These are phyloP conservation scores for Plectrocnemia conspersa DNA, from an alignment of 1,140 invertebrate genomes.

Conservation along the genomic window DNA sequence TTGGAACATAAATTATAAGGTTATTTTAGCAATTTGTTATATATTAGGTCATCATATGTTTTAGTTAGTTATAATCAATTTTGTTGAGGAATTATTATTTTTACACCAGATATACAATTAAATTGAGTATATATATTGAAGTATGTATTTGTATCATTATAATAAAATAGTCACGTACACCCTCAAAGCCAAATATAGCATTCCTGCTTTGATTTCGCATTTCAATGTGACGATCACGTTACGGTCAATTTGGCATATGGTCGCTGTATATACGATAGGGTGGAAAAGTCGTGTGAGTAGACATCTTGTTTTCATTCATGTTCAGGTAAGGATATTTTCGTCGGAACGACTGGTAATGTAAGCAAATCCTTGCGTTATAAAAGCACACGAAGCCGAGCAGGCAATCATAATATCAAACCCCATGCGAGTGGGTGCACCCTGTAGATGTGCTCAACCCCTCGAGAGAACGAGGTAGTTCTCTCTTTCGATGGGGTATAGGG, in stretches of 20 bases:
- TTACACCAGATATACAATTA: too few species aligned
- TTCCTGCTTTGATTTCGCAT: not conserved
- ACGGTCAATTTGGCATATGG: conserved; percentile 25
- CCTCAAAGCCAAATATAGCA: too few species aligned
- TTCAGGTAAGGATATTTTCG: conserved; percentile 34
- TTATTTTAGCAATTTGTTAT: too few species aligned
- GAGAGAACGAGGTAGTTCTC: conserved; percentile 7
- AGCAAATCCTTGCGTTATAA: conserved; percentile 35
- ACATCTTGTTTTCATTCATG: conserved; percentile 29
- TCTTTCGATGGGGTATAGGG: not conserved
- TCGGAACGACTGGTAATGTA: conserved; percentile 32
- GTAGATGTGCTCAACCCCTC: conserved; percentile 6
- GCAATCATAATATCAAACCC: conserved; percentile 34
- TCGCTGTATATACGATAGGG: conserved; percentile 10
- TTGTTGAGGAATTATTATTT: too few species aligned
- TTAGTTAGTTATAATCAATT: too few species aligned
- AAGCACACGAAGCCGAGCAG: conserved; percentile 31
- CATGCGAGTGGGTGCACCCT: conserved; percentile 14
- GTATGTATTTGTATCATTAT: too few species aligned
- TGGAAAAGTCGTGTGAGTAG: conserved; percentile 4
- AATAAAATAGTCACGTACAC: too few species aligned
- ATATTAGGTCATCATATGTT: too few species aligned
- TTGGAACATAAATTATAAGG: too few species aligned
- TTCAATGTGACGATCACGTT: conserved; percentile 25
- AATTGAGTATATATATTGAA: too few species aligned